These are phyloP conservation scores for Lota lota DNA, from an alignment of 2,113 vertebrate genomes.

Conservation along the genomic window DNA sequence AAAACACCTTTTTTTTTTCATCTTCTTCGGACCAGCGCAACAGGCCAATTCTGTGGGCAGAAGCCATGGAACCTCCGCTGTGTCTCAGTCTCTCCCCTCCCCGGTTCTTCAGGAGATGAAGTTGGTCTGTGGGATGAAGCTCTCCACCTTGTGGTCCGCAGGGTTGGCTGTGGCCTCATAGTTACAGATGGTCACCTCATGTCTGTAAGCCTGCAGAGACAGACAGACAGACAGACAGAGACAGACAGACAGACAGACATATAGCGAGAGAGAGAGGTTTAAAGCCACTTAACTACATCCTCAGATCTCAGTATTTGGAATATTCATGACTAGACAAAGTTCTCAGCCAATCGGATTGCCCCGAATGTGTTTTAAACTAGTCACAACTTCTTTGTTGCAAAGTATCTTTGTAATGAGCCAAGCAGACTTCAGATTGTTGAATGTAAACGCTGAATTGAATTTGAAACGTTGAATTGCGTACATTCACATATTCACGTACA, in stretches of 20 bases:
- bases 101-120: slow-evolving; percentile 81
- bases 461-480: neutral
- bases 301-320: too few relatives aligned
- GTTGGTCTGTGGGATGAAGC: slow-evolving; percentile 85
- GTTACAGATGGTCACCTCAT: slow-evolving; percentile 95
- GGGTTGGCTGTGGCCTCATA: slow-evolving; percentile 94
- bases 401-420: too few relatives aligned
- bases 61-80: slow-evolving; percentile 4
- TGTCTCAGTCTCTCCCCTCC: slow-evolving; percentile 29
- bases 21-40: slow-evolving; percentile 1
- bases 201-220: slow-evolving; percentile 80
- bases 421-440: too few relatives aligned
- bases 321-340: too few relatives aligned
- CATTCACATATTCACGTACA: neutral
- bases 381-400: neutral
- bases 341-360: too few relatives aligned
- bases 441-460: neutral
- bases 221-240: neutral
- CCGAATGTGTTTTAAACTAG: neutral
- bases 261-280: too few relatives aligned
- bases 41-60: slow-evolving; percentile 10
- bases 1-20: slow-evolving; percentile 20
- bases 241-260: neutral
- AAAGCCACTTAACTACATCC: too few relatives aligned
- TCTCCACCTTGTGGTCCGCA: slow-evolving; percentile 87